Base-by-base conservation (phyloP, 1,140 invertebrate genomes). In the Musca domestica region DNA sequence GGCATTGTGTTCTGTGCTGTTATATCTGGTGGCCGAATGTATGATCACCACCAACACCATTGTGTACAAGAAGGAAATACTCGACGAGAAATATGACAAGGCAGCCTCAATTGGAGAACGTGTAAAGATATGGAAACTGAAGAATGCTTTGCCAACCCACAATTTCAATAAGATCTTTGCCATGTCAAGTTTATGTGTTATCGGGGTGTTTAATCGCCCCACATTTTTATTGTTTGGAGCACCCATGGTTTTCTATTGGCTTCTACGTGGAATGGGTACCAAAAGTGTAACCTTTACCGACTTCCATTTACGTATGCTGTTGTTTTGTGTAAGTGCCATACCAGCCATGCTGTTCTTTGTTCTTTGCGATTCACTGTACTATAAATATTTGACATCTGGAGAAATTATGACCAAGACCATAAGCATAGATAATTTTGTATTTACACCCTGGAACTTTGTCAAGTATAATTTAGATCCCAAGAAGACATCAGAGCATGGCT, bases 181-280 rank as follows among this genome's bases (percentile, higher is more conserved):
- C 68, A 86, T 95, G 70, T 86, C 91, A 25, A 87, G 87, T 7
- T 81, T 95, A 61, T 88, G 88, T 67, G 87, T 90, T 14, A 75
- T 89, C 74, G 96, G 96, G 0, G 87, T 95, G 69, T 98, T 97
- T 74, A 98, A 96, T 80, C 87, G 96, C 63, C 95, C 95, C n/a
- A 98, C 96, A 20, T 98, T 98, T n/a, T 75, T 95, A 19, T 87
- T 88, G 0, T 98, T 93, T 83, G 92, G 93, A 20, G 84, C 92
- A 23, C 84, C 91, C 49, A 92, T 94, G 22, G 84, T 95, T 23
- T 93, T 95, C 77, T 95, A 94, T 76, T 98, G 95, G 94, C 82
- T 96, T 2, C 88, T 92, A 67, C 82, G 93, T 71, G 93, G 93
- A 0, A 83, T 94, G 56, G 89, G 90, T 1, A 90, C 88, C 2